Evolutionary conservation across 1,140 invertebrate species (phyloP).

Genomic region (Dendroctonus valens): DNA sequence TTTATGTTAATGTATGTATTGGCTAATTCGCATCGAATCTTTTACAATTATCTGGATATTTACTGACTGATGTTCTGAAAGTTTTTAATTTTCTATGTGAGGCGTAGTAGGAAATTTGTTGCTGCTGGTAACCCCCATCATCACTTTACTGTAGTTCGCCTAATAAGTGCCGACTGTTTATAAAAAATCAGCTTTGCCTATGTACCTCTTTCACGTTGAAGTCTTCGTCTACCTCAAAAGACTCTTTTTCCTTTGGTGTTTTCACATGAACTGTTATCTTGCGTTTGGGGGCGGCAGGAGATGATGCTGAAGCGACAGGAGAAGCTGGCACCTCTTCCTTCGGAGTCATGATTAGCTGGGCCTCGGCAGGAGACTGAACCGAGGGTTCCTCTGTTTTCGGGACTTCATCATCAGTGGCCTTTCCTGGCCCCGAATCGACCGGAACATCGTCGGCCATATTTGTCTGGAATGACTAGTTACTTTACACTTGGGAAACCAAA

Average conservation of each 20-base stretch:
- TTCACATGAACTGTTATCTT: constrained; percentile 89
- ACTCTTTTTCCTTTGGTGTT: constrained; percentile 94
- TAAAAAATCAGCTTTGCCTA: constrained; percentile 35
- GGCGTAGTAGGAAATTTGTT: too few relatives aligned
- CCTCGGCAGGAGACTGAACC: neutral
- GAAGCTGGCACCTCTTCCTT: constrained; percentile 36
- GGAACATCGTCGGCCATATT: constrained; percentile 48
- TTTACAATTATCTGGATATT: too few relatives aligned
- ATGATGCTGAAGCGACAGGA: constrained; percentile 40
- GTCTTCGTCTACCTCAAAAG: constrained; percentile 81
- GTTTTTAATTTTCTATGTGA: too few relatives aligned
- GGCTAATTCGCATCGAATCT: too few relatives aligned
- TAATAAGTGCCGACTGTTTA: too few relatives aligned
- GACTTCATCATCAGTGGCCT: constrained; percentile 22
- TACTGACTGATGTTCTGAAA: too few relatives aligned
- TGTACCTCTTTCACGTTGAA: constrained; percentile 88
- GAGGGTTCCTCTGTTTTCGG: constrained; percentile 42
- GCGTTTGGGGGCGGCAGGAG: constrained; percentile 42
- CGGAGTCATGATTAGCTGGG: constrained; percentile 1
- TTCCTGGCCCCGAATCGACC: constrained; percentile 32
- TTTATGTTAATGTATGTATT: too few relatives aligned
- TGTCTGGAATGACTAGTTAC: constrained; percentile 43
- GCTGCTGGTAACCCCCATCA: too few relatives aligned
- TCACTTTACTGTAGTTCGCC: too few relatives aligned
- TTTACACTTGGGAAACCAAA: constrained; percentile 24